These are phyloP conservation scores for Columbina picui DNA, from an alignment of 2,113 vertebrate species.

Conservation along the genomic window DNA sequence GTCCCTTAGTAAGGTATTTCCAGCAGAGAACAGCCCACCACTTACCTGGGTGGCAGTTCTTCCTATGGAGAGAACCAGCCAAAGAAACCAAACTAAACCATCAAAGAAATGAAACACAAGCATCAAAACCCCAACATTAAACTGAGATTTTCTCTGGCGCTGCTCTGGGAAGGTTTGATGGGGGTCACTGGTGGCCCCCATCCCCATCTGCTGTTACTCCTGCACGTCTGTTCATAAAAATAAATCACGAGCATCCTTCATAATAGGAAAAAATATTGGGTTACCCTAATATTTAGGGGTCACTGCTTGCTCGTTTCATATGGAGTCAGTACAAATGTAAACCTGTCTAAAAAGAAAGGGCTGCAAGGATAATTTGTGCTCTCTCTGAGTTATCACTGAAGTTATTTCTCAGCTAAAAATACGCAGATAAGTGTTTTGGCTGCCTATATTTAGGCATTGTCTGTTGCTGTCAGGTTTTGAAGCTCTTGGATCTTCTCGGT, in stretches of 20 bases:
- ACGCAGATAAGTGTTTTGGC: conserved; percentile 68
- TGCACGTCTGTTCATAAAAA: background rate
- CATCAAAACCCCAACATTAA: too few relatives aligned
- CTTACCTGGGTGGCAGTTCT: background rate
- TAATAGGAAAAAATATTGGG: background rate
- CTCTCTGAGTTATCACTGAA: background rate
- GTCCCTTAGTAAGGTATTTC: background rate
- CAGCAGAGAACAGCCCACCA: background rate
- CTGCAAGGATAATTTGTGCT: background rate
- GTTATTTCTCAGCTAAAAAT: conserved; percentile 64
- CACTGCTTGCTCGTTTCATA: background rate
- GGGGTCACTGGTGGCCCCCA: background rate
- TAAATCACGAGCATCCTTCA: background rate
- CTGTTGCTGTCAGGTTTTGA: conserved; percentile 63
- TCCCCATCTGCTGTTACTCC: background rate
- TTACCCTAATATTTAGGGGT: background rate
- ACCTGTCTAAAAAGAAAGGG: background rate
- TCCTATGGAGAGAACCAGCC: background rate
- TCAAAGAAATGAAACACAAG: too few relatives aligned
- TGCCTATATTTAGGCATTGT: conserved; percentile 71
- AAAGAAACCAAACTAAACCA: background rate
- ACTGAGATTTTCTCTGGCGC: background rate
- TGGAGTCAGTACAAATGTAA: too few relatives aligned
- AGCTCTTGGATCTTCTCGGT: conserved; percentile 48
- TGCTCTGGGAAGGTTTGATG: background rate